Percentiles rank a stretch among this genome's conserved stretches.
Conservation (phyloP, 1,140 invertebrate species). For the Bombus confusus region DNA sequence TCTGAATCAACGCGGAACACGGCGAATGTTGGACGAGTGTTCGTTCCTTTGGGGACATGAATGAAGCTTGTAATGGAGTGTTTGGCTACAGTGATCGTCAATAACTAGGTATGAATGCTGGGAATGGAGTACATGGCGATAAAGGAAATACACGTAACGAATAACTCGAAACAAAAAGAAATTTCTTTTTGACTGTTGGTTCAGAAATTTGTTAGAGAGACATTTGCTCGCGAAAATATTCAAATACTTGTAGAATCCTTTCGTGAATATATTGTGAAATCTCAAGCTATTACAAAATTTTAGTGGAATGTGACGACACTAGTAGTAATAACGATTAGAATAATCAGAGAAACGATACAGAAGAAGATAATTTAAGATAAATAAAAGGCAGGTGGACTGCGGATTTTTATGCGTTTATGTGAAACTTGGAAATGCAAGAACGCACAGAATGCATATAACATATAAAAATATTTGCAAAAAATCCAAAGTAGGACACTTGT, state of each 20-base stretch:
- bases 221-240: neutral
- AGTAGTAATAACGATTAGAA: too few species aligned
- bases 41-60: neutral
- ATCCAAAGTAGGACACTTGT: too few species aligned
- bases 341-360: too few species aligned
- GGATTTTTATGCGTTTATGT: too few species aligned
- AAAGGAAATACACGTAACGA: neutral
- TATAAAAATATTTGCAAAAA: too few species aligned
- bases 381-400: too few species aligned
- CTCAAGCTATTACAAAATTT: too few species aligned
- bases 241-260: neutral
- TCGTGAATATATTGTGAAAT: neutral
- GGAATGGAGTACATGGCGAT: neutral
- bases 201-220: neutral
- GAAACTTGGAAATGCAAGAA: too few species aligned
- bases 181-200: neutral
- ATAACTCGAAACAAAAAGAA: neutral
- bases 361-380: too few species aligned
- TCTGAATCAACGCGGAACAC: neutral
- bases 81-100: neutral
- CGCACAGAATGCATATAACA: too few species aligned
- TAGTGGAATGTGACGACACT: too few species aligned
- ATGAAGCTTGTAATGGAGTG: neutral
- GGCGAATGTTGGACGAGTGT: neutral
- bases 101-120: neutral